Evolutionary conservation across 1,140 invertebrate species (phyloP).

Genomic region (Ruditapes philippinarum): DNA sequence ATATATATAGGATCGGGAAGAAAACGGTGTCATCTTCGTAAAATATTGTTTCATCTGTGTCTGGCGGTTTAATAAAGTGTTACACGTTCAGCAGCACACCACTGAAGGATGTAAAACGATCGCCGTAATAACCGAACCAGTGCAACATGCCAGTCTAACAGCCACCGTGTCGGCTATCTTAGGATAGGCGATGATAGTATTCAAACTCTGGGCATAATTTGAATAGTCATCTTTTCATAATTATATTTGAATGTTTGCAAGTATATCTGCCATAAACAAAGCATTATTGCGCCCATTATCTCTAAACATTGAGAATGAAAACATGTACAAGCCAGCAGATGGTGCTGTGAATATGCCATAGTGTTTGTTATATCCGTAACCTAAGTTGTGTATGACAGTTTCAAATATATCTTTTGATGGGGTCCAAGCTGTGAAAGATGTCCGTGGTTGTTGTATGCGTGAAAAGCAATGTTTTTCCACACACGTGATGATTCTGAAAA

Average conservation of each 20-base stretch:
- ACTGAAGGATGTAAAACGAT: neutral
- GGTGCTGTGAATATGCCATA: constrained; percentile 13
- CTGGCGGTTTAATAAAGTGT: no score
- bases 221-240: neutral
- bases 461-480: no score
- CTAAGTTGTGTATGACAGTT: neutral
- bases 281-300: neutral
- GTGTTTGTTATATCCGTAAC: neutral
- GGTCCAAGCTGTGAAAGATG: neutral
- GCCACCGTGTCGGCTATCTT: constrained; percentile 7
- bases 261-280: neutral
- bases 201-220: constrained; percentile 3
- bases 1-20: no score
- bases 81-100: no score
- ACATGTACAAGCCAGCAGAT: neutral
- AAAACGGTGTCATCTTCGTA: no score
- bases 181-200: constrained; percentile 6
- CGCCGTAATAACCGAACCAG: neutral
- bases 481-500: no score
- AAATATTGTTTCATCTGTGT: no score
- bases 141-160: neutral
- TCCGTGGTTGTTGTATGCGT: neutral
- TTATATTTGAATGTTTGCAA: neutral
- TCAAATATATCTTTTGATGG: neutral
- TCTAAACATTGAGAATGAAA: neutral